Conservation (phyloP, 2,113 vertebrate species). For the Psilopsiagon aurifrons region DNA sequence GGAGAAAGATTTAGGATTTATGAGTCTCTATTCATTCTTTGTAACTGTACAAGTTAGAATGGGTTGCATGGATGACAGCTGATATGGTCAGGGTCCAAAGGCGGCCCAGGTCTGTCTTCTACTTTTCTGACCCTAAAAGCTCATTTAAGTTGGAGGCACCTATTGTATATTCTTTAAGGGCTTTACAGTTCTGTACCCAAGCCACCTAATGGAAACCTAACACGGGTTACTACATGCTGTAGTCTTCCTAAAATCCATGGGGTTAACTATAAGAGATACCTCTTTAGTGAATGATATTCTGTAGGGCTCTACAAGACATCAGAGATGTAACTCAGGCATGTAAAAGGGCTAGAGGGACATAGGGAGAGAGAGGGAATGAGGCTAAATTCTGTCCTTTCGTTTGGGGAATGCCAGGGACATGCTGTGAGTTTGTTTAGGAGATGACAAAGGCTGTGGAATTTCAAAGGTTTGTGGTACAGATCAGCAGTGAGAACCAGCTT, state of each 20-base stretch:
- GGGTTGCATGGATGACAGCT: not conserved
- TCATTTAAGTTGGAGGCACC: not conserved
- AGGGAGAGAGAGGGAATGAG: not conserved
- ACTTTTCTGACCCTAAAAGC: not conserved
- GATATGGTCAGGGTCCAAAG: not conserved
- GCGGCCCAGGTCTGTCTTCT: not conserved
- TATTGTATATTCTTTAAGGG: not conserved
- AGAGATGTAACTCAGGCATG: not conserved
- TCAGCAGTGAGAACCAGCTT: not conserved
- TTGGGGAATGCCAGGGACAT: not conserved
- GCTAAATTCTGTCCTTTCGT: not conserved
- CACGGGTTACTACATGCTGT: not conserved
- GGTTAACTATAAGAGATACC: not conserved
- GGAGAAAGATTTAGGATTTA: not conserved
- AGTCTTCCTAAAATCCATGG: not conserved
- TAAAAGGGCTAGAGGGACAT: not conserved
- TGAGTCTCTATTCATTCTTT: not conserved
- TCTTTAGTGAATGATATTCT: not conserved
- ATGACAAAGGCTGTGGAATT: not conserved
- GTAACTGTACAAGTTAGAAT: not conserved
- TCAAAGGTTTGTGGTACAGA: not conserved
- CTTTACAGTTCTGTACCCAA: not conserved
- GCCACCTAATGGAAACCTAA: not conserved
- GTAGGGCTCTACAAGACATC: not conserved
- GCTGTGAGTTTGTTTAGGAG: not conserved